Base-by-base conservation (phyloP, 1,140 invertebrate species). In the Chironomus striatipennis region DNA sequence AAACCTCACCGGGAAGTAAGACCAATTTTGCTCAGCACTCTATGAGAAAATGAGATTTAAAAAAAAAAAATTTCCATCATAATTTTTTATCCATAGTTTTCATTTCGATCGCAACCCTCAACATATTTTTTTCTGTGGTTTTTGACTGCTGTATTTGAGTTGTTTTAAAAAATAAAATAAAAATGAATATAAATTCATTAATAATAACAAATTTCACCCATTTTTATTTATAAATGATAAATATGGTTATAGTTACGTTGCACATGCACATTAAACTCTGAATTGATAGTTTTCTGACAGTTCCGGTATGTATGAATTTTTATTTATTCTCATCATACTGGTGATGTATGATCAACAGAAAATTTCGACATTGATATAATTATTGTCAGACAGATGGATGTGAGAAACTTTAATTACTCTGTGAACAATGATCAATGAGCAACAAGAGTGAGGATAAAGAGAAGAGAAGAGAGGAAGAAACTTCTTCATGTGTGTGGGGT, bases 151-250 rank as follows among this genome's bases (percentile, higher is more conserved):
- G 24, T 34, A 34, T 34, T 34, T 34, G 24, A 34, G 24, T 34
- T 34, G 24, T 34, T 34, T 34, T 34, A 2, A 34, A 34, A 34
- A n/a, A n/a, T n/a, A n/a, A n/a, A n/a, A n/a, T n/a, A n/a, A 34
- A 34, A 34, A 34, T 34, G 24, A 34, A 34, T 34, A 34, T 34
- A 57, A 57, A 57, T 57, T 57, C 47, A 57, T 57, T 57, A 57
- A 57, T 57, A 57, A 57, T 57, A 57, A 12, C 47, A 57, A 57
- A 57, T 57, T 57, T 57, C 47, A 57, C 47, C 47, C 47, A 57
- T 57, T 12, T n/a, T n/a, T 12, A n/a, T 57, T 57, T n/a, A 57
- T 57, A 57, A 57, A 57, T 57, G 47, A 57, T 57, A n/a, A 57
- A 57, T 57, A 57, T 34, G 24, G 24, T n/a, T 57, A 57, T 12